These are phyloP conservation scores for Lithobates pipiens DNA, from an alignment of 2,797 vertebrate genomes.

Conservation along the genomic window DNA sequence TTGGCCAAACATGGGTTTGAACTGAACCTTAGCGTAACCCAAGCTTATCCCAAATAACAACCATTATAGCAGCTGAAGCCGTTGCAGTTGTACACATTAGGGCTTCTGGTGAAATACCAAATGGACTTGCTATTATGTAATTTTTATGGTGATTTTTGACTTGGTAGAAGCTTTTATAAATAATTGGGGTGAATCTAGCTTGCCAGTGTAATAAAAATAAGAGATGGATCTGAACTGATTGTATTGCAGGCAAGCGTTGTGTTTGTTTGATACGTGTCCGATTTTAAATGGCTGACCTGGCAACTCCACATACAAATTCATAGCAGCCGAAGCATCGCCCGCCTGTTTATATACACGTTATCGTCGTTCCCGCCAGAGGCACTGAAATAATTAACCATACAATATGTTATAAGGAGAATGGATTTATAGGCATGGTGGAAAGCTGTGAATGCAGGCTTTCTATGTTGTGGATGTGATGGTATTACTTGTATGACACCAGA, in stretches of 20 bases:
- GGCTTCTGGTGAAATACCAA: not conserved
- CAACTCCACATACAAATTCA: not conserved
- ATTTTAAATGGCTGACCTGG: constrained; percentile 12
- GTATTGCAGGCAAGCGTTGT: not conserved
- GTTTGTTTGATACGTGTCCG: constrained; percentile 1
- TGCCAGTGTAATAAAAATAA: not conserved
- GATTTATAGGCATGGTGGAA: constrained; percentile 8
- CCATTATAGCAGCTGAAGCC: not conserved
- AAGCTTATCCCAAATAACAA: not conserved
- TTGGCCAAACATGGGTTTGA: too few species aligned
- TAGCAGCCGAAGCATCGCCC: not conserved
- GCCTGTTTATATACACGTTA: constrained; percentile 21
- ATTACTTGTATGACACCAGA: not conserved
- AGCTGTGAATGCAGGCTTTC: not conserved
- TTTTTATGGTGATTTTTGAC: not conserved
- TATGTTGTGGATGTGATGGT: not conserved
- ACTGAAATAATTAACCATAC: constrained; percentile 28
- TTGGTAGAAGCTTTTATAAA: not conserved
- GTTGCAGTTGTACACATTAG: too few species aligned
- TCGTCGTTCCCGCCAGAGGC: constrained; percentile 1
- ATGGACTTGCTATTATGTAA: not conserved
- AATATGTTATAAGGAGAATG: constrained; percentile 6
- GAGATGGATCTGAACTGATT: not conserved
- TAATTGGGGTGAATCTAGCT: not conserved
- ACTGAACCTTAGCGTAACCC: too few species aligned